Base-by-base conservation (phyloP, 2,888 invertebrate genomes). In the Timandra comae region DNA sequence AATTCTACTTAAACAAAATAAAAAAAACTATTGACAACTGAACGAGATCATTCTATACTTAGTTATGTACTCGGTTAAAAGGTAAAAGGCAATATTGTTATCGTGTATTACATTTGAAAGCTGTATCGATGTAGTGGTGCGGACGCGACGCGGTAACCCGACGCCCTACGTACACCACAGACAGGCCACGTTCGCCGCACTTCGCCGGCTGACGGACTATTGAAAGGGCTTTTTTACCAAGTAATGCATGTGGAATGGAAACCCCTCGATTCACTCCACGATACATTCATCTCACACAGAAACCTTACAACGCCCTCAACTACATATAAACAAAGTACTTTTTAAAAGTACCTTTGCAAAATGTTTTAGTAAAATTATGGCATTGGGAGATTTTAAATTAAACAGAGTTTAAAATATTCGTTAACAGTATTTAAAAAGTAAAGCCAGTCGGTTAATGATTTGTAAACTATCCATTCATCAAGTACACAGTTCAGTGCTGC, bases 221-320 rank as follows among this genome's bases (percentile, higher is more conserved):
- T 37, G 37, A 36, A 35, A 35, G 28, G 37, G 30, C 38, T 41
- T 29, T 32, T 38, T 26, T 38, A 30, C 26, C 37, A 30, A 29
- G 40, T 38, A 41, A 35, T 62, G 61, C 54, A 62, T 56, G 56
- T 64, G 64, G 74, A 81, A 81, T 16, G 16, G 16, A 16, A 16
- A 74, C 81, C 81, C 73, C 79, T 75, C 67, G 62, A 62, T 65
- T 59, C 58, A 55, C 60, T 67, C 19, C 13, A 31, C 35, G 29
- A 42, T 63, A 62, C 63, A 60, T 63, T 58, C 63, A 56, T 63
- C 68, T 70, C 67, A 59, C 60, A 65, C 56, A 56, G 79, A 80
- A 80, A 65, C 75, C 81, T 45, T 59, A 42, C 46, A 69, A 72
- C 53, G 52, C 40, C 30, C 9, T 10, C 32, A 41, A 41, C 33